These are phyloP conservation scores for Phortica magna DNA, from an alignment of 2,888 invertebrate species.

Conservation along the genomic window DNA sequence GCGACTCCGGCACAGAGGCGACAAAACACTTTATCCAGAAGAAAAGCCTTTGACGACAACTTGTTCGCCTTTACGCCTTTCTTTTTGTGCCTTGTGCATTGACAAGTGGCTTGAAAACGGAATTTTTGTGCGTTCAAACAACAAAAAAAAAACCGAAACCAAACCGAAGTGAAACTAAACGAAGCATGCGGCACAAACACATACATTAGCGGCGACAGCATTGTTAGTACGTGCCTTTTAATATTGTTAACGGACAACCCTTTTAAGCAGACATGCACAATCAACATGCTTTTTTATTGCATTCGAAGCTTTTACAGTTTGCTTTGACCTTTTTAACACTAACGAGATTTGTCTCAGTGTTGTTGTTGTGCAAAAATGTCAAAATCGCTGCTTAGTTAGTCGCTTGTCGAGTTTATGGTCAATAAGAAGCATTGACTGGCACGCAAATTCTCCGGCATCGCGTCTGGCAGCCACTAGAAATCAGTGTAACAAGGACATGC, in stretches of 20 bases:
- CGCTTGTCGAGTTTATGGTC: no score
- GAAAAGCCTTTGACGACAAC: neutral
- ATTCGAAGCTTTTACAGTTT: neutral
- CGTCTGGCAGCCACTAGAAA: no score
- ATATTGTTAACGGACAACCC: neutral
- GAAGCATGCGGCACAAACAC: neutral
- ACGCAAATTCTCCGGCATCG: no score
- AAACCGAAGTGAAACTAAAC: neutral
- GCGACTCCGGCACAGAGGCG: neutral
- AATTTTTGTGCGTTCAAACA: neutral
- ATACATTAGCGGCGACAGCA: neutral
- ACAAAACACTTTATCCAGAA: neutral
- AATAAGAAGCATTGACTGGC: no score
- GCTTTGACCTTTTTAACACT: constrained; percentile 8
- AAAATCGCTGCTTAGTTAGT: neutral
- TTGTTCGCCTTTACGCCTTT: constrained; percentile 3
- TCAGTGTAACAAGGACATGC: no score
- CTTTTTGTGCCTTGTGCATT: neutral
- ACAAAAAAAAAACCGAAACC: neutral
- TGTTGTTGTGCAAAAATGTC: neutral
- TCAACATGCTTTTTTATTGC: neutral
- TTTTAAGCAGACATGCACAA: neutral
- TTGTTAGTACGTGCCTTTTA: constrained; percentile 9
- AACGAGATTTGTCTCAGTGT: neutral
- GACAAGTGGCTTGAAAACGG: neutral